Conservation (phyloP, 2,888 invertebrate genomes). For the Germaria angustata region DNA sequence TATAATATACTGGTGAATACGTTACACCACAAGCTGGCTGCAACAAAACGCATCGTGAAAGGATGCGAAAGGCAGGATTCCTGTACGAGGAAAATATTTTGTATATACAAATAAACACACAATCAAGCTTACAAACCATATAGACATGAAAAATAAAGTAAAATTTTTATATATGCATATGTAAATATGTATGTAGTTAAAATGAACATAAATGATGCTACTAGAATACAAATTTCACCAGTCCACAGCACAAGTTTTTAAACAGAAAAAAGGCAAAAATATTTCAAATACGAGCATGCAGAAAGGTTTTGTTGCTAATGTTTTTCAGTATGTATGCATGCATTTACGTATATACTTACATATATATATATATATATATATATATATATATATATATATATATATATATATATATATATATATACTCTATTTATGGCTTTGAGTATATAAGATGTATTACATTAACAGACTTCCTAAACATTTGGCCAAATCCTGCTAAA, state of each 20-base stretch:
- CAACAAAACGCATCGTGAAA: slow-evolving; percentile 56
- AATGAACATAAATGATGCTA: slow-evolving; percentile 44
- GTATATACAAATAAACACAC: background rate
- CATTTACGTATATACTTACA: background rate
- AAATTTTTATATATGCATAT: background rate
- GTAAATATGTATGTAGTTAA: background rate
- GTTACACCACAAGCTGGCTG: slow-evolving; percentile 57
- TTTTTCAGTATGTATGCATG: too few species aligned
- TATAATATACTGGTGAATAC: slow-evolving; percentile 45
- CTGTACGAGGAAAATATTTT: slow-evolving; percentile 4
- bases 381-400: background rate
- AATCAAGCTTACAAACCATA: slow-evolving; percentile 9
- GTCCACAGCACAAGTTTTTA: slow-evolving; percentile 24
- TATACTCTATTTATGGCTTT: too few species aligned
- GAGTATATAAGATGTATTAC: too few species aligned
- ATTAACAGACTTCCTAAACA: background rate
- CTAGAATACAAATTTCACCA: slow-evolving; percentile 27
- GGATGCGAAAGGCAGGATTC: slow-evolving; percentile 45
- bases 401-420: background rate
- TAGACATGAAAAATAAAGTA: slow-evolving; percentile 21
- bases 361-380: background rate
- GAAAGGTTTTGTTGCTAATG: background rate
- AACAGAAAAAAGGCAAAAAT: slow-evolving; percentile 8
- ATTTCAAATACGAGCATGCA: slow-evolving; percentile 17
- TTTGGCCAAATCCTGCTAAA: slow-evolving; percentile 12